These are phyloP conservation scores for Tragelaphus oryx DNA, from an alignment of 2,797 vertebrate species.

Conservation along the genomic window DNA sequence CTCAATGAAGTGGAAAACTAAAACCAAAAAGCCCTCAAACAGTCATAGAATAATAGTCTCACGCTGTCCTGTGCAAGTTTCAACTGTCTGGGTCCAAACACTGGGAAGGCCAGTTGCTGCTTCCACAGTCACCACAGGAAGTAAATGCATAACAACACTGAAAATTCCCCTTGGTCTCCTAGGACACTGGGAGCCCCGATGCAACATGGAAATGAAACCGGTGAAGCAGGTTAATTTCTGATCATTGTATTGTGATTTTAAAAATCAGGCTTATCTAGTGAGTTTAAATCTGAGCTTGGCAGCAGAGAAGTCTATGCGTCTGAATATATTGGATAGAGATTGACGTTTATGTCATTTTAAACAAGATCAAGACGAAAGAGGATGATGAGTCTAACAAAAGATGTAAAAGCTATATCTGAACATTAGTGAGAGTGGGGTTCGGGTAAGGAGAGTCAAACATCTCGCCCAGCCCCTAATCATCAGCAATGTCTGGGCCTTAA, in stretches of 20 bases:
- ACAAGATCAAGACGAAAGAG: background rate
- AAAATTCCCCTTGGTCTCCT: background rate
- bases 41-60: background rate
- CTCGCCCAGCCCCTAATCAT: background rate
- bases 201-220: background rate
- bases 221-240: background rate
- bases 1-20: background rate
- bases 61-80: background rate
- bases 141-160: background rate
- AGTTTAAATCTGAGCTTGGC: background rate
- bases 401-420: background rate
- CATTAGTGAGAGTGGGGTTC: background rate
- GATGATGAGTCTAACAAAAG: background rate
- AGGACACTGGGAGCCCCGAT: accelerated
- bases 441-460: no score
- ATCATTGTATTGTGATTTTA: background rate
- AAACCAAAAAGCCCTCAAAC: no score
- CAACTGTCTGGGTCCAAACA: background rate
- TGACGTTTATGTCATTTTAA: slow-evolving; percentile 15
- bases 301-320: background rate
- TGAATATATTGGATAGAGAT: background rate
- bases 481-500: background rate
- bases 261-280: background rate
- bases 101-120: background rate
- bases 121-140: background rate